Percentiles rank a stretch among this genome's conserved stretches.
Conservation (phyloP, 2,797 vertebrate species). For the Macropus fuliginosus region DNA sequence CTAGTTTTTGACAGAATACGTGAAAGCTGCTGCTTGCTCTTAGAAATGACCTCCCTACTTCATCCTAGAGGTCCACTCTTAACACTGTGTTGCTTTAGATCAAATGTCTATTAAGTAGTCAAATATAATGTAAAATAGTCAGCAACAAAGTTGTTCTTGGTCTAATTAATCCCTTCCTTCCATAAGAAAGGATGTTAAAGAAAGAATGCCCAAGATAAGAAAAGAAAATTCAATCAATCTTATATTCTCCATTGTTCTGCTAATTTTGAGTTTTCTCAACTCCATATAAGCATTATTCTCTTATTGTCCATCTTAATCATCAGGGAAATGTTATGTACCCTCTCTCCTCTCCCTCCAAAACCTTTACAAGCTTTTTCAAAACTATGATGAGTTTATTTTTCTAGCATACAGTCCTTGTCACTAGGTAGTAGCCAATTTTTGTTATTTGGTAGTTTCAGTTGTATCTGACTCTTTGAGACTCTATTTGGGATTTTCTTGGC, state of each 20-base stretch:
- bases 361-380: conserved; percentile 29
- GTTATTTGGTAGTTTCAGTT: background rate
- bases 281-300: conserved; percentile 75
- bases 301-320: conserved; percentile 68
- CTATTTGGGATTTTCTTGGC: background rate
- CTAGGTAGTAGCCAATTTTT: conserved; percentile 41
- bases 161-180: conserved; percentile 82
- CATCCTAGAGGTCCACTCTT: background rate
- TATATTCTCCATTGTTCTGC: conserved; percentile 79
- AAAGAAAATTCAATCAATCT: conserved; percentile 85
- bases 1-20: conserved; percentile 44
- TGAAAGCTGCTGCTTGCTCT: conserved; percentile 51
- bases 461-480: background rate
- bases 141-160: conserved; percentile 70
- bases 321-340: conserved; percentile 59
- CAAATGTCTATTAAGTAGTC: conserved; percentile 75
- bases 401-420: conserved; percentile 34
- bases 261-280: conserved; percentile 80
- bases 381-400: conserved; percentile 58
- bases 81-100: background rate
- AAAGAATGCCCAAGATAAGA: conserved; percentile 81
- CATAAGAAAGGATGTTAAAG: conserved; percentile 78
- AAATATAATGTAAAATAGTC: conserved; percentile 76
- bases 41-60: conserved; percentile 38
- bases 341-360: background rate